Evolutionary conservation across 2,797 vertebrate species (phyloP), one percentile per base, ranked within the genome.

Genomic region (Tiaroga cobitis): DNA sequence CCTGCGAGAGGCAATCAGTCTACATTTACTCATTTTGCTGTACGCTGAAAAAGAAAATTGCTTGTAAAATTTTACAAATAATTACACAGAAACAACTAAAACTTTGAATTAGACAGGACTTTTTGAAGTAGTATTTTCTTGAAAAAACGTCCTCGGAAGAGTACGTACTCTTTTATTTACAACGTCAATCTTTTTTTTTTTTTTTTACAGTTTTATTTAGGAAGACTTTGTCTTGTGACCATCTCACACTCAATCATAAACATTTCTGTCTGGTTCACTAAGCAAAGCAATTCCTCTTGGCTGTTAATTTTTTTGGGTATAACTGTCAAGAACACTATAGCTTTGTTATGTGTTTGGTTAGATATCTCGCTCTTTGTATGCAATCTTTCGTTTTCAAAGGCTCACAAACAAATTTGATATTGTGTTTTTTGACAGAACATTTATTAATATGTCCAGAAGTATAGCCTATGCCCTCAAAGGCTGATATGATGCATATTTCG

Each of bases 301-400:
- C 21, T 43, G 21, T 56, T 74, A 18, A 13, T 46, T 18, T 34
- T 81, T 77, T 8, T 15, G 29, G 13, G 46, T 41, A 8, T 70
- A 70, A 18, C 63, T 86, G 41, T 81, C 32, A 81, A 39, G 4
- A 49, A 74, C n/a, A 29, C 72, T 10, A 39, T 13, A 29, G 1
- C 9, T 8, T 74, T 34, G 41, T 26, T 73, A 9, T 73, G n/a
- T 15, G 21, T 59, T 59, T 37, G 7, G 34, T 43, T 26, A n/a
- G 46, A 37, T 18, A 59, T 41, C 9, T 39, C 19, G 1, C 4
- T 54, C 24, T 51, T 67, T 73, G 51, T 26, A 63, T 69, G 4
- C 76, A 80, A 49, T 74, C 24, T 32, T 19, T 75, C 46, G 8
- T 15, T 82, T 41, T 88, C 24, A 76, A 61, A 86, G n/a, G n/a